Conservation (phyloP, 2,797 vertebrate genomes). For the Cuniculus paca region DNA sequence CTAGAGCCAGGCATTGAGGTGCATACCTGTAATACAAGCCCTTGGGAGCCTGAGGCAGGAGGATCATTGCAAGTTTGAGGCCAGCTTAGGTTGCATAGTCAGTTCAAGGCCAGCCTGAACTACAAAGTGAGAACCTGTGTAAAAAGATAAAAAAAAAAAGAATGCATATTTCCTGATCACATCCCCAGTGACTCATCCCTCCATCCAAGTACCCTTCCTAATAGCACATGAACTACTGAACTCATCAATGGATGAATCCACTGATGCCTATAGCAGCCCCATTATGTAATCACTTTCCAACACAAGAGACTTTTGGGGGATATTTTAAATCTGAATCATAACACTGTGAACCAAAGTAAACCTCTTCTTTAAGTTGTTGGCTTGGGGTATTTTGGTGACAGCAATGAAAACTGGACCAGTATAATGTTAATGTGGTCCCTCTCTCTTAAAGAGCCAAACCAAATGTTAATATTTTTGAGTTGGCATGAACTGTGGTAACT, state of each 20-base stretch:
- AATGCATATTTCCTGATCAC: neutral
- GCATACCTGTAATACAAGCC: neutral
- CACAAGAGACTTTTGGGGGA: neutral
- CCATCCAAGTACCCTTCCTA: neutral
- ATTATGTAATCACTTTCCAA: neutral
- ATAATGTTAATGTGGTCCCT: neutral
- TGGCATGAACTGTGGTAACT: too few relatives aligned
- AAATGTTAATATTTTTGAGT: neutral
- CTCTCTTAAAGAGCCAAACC: neutral
- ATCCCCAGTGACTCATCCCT: neutral
- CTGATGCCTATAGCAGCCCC: neutral
- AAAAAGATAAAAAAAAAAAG: neutral
- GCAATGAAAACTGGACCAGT: neutral
- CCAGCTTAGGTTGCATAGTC: neutral
- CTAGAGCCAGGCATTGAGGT: neutral
- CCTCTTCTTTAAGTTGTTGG: neutral
- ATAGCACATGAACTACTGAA: neutral
- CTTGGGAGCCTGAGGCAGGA: neutral
- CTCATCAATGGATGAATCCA: neutral
- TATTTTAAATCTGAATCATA: neutral
- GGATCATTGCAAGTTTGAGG: neutral
- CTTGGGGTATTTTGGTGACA: neutral
- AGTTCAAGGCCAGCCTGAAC: neutral
- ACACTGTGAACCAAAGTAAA: neutral
- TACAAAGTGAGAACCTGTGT: neutral